Conservation (phyloP, 30 jellyfish, hydroid and myxozoan species). For the Pseudorhiza aurosa region DNA sequence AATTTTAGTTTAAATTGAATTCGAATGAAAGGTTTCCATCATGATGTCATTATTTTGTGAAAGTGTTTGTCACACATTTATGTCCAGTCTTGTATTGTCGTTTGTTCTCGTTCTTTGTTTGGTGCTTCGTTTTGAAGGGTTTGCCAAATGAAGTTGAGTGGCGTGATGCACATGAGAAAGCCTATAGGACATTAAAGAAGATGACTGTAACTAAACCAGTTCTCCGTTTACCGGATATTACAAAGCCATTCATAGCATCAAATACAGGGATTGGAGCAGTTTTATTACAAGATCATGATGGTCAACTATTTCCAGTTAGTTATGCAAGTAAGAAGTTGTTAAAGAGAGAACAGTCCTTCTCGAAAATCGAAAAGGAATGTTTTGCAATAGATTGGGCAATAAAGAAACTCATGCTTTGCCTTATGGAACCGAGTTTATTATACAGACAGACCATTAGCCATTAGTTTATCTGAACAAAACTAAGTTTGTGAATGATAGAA, state of each 20-base stretch:
- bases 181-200: slow-evolving; percentile 17
- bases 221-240: slow-evolving; percentile 33
- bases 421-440: slow-evolving; percentile 40
- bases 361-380: slow-evolving; percentile 36
- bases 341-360: slow-evolving; percentile 15
- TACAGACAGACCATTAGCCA: slow-evolving; percentile 71
- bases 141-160: slow-evolving; percentile 48
- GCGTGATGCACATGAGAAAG: slow-evolving; percentile 43
- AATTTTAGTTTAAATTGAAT: too few species aligned
- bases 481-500: slow-evolving; percentile 24
- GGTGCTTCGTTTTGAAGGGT: slow-evolving; percentile 3
- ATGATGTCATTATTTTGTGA: neutral
- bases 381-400: slow-evolving; percentile 48
- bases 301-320: slow-evolving; percentile 41
- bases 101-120: too few species aligned
- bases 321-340: slow-evolving; percentile 44
- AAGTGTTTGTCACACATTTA: neutral
- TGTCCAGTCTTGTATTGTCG: too few species aligned
- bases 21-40: neutral
- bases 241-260: slow-evolving; percentile 30
- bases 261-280: slow-evolving; percentile 52
- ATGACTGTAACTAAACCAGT: slow-evolving; percentile 37
- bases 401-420: slow-evolving; percentile 47
- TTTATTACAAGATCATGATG: slow-evolving; percentile 46
- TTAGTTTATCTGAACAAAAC: slow-evolving; percentile 44